Evolutionary conservation across 2,888 invertebrate genomes (phyloP).

Genomic region (Clunio marinus): DNA sequence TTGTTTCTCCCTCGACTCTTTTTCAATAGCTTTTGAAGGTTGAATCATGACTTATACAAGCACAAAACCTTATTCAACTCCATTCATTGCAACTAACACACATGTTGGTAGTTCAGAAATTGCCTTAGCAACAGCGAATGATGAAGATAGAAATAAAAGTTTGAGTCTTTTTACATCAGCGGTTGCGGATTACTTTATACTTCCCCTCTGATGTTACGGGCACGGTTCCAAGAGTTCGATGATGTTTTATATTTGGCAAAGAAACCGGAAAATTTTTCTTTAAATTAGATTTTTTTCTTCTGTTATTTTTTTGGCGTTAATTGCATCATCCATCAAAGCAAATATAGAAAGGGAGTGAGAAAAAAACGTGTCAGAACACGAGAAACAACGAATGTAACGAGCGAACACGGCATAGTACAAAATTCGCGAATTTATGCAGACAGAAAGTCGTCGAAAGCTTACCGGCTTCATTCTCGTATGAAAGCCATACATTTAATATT

Average conservation of each 20-base stretch:
- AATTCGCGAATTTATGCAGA: constrained; percentile 11
- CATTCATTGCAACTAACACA: not conserved
- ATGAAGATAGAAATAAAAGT: constrained; percentile 20
- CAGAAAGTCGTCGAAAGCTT: not conserved
- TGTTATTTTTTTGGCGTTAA: constrained; percentile 12
- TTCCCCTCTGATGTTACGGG: not conserved
- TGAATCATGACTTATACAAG: constrained; percentile 7
- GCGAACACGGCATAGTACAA: not conserved
- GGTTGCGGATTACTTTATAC: not conserved
- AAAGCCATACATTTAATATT: no score
- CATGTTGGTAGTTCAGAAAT: not conserved
- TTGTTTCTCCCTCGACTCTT: constrained; percentile 21
- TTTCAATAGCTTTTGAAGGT: constrained; percentile 24
- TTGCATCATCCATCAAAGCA: constrained; percentile 8
- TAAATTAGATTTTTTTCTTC: constrained; percentile 1
- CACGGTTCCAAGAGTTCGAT: constrained; percentile 13
- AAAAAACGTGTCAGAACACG: constrained; percentile 4
- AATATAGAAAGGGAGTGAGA: constrained; percentile 12
- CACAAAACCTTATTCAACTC: not conserved
- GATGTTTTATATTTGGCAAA: constrained; percentile 18
- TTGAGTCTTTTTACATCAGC: constrained; percentile 4
- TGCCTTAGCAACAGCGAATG: constrained; percentile 32
- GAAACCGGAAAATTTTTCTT: constrained; percentile 22
- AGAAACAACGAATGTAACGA: not conserved
- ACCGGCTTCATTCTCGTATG: constrained; percentile 17